Evolutionary conservation across 2,797 vertebrate genomes (phyloP), one percentile per base, ranked within the genome.

Genomic region (Rhynchonycteris naso): DNA sequence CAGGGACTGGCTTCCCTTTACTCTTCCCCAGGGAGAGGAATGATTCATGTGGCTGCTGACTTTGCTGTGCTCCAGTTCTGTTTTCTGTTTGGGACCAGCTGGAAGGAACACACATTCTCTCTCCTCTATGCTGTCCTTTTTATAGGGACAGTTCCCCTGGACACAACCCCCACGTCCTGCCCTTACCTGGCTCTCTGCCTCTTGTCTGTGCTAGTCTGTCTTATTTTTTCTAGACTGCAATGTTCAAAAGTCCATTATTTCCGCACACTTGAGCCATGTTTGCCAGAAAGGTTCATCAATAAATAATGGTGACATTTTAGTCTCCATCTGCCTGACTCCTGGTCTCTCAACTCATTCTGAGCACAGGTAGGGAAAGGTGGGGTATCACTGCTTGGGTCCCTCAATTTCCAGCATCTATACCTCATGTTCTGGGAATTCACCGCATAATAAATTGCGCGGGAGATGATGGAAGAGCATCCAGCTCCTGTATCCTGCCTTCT

Each of bases 311-410:
- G 80, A 58, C 66, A 93, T 56, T 61, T 66, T 76, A 50, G 33
- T 71, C 68, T 94, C 66, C 56, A 66, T 38, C 22, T 59, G 22
- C 30, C 38, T 66, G 18, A 61, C 28, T 50, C 9, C 69, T 91
- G 43, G 30, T 80, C 28, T 90, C 95, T 90, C 35, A 4, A 54
- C 84, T 66, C 83, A 92, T 76, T 92, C 56, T 59, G 12, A 59
- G 24, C 43, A 47, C 43, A 91, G 12, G 15, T 21, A 16, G 38
- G 16, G 9, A 47, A 54, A 74, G 38, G 24, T 4, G 4, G 18
- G 11, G 12, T 63, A 13, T 22, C 52, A 26, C 30, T 76, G 26
- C n/a, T 5, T 74, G 71, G 63, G 63, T 52, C 10, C 38, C 33
- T 65, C 24, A 8, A 1, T 50, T 79, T 72, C 68, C 81, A 33